These are phyloP conservation scores for Antechinus flavipes DNA, from an alignment of 2,113 vertebrate genomes.

Conservation along the genomic window DNA sequence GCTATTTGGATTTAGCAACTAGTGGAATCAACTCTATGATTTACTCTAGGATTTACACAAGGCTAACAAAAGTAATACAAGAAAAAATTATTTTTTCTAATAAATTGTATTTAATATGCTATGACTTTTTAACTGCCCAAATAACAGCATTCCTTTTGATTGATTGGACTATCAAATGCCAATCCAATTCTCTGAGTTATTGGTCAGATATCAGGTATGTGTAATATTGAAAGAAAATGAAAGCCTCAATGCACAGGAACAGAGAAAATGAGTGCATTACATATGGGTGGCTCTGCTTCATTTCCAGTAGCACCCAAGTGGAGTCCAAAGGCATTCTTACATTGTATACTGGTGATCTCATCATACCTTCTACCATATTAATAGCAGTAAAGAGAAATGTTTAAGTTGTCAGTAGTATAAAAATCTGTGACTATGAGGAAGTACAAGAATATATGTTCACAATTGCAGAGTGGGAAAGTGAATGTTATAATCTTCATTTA, in stretches of 20 bases:
- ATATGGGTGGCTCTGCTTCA: not conserved
- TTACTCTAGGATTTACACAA: not conserved
- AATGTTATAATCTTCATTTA: accelerated
- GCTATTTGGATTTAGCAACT: not conserved
- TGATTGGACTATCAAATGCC: not conserved
- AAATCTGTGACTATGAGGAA: not conserved
- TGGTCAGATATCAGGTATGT: not conserved
- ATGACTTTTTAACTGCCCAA: not conserved
- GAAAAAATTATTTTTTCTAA: not conserved
- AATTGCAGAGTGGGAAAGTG: not conserved
- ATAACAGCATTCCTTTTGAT: not conserved
- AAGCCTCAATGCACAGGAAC: not conserved
- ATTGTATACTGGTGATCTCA: not conserved
- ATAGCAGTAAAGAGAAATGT: no score
- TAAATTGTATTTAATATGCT: not conserved
- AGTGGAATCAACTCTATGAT: not conserved
- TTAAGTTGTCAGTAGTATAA: no score
- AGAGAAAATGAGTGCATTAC: not conserved
- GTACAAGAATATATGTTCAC: accelerated
- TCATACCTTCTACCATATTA: not conserved
- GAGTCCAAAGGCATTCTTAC: not conserved
- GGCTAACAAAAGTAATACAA: not conserved
- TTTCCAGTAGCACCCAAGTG: not conserved
- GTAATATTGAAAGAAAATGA: not conserved
- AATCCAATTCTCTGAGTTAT: not conserved